Evolutionary conservation across 2,797 vertebrate genomes (phyloP).

Genomic region (Anolis apletophallus): DNA sequence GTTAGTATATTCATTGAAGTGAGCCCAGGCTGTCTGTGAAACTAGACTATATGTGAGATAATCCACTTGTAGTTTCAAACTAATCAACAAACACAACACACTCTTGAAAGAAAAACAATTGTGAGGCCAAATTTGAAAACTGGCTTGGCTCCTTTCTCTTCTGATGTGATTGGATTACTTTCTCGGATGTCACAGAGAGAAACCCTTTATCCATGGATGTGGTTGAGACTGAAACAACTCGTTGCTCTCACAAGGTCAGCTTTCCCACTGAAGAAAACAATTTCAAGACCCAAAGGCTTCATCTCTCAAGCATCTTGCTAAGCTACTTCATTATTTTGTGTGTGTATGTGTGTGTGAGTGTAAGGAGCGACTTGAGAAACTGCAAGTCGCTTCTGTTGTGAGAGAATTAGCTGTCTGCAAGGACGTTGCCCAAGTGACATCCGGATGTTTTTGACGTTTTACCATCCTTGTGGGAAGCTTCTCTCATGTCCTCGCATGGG

Average conservation of each 20-base stretch:
- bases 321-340: too few relatives aligned
- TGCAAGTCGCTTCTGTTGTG: too few relatives aligned
- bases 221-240: neutral
- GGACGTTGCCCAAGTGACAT: too few relatives aligned
- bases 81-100: neutral
- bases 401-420: too few relatives aligned
- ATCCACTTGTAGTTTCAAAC: too few relatives aligned
- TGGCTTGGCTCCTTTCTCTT: neutral
- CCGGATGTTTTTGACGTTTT: too few relatives aligned
- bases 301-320: neutral
- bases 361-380: too few relatives aligned
- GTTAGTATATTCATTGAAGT: neutral
- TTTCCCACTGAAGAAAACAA: too few relatives aligned
- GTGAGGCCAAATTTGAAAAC: neutral
- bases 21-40: neutral
- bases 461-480: too few relatives aligned
- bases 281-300: neutral
- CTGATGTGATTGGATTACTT: neutral
- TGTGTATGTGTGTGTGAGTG: too few relatives aligned
- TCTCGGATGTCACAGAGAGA: neutral
- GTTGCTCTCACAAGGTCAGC: neutral
- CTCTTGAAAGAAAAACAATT: neutral
- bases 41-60: neutral
- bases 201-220: neutral
- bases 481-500: too few relatives aligned